phyloP scores from a whole-genome alignment of 2,113 vertebrate species.

The Myotis davidii region DNA sequence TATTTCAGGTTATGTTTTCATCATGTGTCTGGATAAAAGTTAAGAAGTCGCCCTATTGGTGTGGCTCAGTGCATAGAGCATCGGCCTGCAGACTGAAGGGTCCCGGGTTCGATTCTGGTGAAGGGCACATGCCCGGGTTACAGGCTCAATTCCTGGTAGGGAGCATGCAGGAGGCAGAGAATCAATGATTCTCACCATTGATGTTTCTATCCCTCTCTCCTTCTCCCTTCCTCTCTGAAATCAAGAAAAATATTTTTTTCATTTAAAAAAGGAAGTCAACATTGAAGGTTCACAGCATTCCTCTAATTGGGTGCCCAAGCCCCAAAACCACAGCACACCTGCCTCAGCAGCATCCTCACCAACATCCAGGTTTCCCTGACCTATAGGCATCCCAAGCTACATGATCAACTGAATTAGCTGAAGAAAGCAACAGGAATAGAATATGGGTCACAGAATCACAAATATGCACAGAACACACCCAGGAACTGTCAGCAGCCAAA shows the following conservation, averaged over 20 bases:
- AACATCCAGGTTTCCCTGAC: not conserved
- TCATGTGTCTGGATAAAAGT: not conserved
- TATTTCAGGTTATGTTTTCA: not conserved
- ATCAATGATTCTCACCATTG: too few species aligned
- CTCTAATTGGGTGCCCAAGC: not conserved
- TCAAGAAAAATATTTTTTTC: too few species aligned
- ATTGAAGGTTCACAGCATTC: not conserved
- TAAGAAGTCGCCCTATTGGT: not conserved
- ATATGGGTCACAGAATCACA: not conserved
- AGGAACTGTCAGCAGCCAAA: not conserved
- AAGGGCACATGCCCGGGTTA: too few species aligned
- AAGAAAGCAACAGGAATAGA: not conserved
- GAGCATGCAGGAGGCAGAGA: too few species aligned
- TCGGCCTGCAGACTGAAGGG: too few species aligned
- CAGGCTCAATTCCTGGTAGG: too few species aligned
- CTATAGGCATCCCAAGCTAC: not conserved
- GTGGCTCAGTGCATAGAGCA: too few species aligned
- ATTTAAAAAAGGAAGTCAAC: not conserved
- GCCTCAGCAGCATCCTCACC: not conserved
- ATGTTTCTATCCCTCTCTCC: too few species aligned
- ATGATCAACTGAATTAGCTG: not conserved
- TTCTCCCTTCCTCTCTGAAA: too few species aligned
- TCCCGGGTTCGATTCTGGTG: too few species aligned
- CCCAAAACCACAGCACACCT: not conserved
- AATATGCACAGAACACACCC: not conserved